A percentile compares a stretch with the other conserved stretches of the same genome.
These are phyloP conservation scores for Parazoanthus atlanticus DNA, from an alignment of 92 coral and sea anemone species.

Conservation along the genomic window DNA sequence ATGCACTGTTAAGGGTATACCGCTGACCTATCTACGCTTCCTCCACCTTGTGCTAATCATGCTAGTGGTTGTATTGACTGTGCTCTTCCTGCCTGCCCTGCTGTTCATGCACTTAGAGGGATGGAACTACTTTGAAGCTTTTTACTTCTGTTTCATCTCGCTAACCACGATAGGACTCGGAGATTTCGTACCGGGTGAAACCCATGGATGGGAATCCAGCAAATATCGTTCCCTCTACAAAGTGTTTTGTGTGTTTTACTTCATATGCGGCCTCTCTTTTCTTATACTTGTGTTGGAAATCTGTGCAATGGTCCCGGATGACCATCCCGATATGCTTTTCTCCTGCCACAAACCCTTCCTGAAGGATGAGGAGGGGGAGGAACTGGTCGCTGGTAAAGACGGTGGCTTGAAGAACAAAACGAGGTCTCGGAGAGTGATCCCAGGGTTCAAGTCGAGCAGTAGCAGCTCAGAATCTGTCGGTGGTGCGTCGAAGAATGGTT, in stretches of 20 bases:
- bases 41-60: conserved; percentile 79
- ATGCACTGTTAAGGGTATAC: conserved; percentile 87
- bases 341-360: conserved; percentile 95
- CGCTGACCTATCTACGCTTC: conserved; percentile 83
- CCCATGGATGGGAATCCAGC: conserved; percentile 75
- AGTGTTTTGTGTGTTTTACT: conserved; percentile 87
- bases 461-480: conserved; percentile 16
- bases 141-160: conserved; percentile 96
- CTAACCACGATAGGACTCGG: conserved; percentile 98
- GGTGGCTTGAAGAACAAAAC: conserved; percentile 6
- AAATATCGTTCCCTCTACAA: conserved; percentile 83
- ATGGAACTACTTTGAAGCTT: conserved; percentile 97
- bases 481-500: conserved; percentile 14
- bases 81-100: conserved; percentile 87
- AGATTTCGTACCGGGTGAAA: conserved; percentile 97
- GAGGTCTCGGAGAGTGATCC: conserved; percentile 33
- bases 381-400: conserved; percentile 30
- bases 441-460: conserved; percentile 28
- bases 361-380: conserved; percentile 75
- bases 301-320: conserved; percentile 99
- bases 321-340: conserved; percentile 99
- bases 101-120: conserved; percentile 79
- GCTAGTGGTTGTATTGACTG: conserved; percentile 63
- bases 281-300: conserved; percentile 89
- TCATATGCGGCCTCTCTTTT: conserved; percentile 89